Conservation (phyloP, 2,888 invertebrate species). For the Ennomos erosarius region DNA sequence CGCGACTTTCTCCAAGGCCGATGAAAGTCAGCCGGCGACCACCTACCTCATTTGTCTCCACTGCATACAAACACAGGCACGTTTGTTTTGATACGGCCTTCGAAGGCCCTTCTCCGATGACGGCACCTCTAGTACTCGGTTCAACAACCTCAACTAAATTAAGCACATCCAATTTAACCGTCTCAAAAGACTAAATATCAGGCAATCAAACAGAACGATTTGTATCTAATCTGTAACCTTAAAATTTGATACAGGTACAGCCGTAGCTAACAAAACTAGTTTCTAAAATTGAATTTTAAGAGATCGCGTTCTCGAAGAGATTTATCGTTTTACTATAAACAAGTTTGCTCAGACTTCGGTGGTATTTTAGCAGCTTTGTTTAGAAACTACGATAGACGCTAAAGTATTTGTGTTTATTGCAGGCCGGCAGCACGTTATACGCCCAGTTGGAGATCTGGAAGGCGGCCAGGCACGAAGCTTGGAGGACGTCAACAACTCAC, state of each 20-base stretch:
- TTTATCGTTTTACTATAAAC: constrained; percentile 24
- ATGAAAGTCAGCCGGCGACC: constrained; percentile 69
- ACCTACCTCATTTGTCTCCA: constrained; percentile 51
- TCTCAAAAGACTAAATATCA: constrained; percentile 14
- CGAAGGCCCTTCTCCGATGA: constrained; percentile 35
- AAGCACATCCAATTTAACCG: constrained; percentile 15
- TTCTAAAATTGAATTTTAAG: constrained; percentile 41
- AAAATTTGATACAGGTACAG: constrained; percentile 3
- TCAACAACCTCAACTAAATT: constrained; percentile 31
- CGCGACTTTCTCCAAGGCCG: constrained; percentile 78
- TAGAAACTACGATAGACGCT: constrained; percentile 23
- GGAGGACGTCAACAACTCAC: constrained; percentile 72
- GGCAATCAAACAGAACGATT: constrained; percentile 14
- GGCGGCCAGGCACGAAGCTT: constrained; percentile 88
- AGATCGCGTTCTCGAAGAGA: constrained; percentile 29
- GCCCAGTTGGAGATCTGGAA: constrained; percentile 97
- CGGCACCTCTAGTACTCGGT: constrained; percentile 25
- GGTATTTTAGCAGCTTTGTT: constrained; percentile 24
- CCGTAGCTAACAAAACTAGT: constrained; percentile 37
- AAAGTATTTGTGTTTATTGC: constrained; percentile 50
- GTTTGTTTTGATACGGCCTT: constrained; percentile 43
- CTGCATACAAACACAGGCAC: constrained; percentile 64
- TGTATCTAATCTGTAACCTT: neutral
- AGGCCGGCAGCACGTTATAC: constrained; percentile 94
- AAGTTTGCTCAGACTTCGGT: constrained; percentile 5